Evolutionary conservation across 2,797 vertebrate genomes (phyloP), one percentile per base, ranked within the genome.

Genomic region (Spea hammondii): DNA sequence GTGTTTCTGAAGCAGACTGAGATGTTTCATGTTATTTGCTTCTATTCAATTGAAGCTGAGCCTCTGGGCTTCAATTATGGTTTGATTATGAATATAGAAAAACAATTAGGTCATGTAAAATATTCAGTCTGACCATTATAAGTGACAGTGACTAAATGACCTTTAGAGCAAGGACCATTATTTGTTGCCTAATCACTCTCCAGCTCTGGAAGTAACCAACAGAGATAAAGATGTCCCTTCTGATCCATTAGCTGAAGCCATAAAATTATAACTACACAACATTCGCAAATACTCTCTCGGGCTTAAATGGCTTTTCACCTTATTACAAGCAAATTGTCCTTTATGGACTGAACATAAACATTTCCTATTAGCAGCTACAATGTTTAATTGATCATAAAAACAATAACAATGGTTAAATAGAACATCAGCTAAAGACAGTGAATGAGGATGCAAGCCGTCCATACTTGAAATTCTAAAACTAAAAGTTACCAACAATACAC

Each of bases 81-180:
- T 79, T 79, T 75, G 49, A 80, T 76, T 76, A 57, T 74, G 67
- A 76, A 80, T n/a, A 50, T 50, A 71, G 60, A n/a, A 71, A 80
- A 80, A 45, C 73, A 76, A 76, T 76, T 75, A 76, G 64, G 51
- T 45, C 46, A 17, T 59, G 67, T 75, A 69, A 80, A 75, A 80
- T 65, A 76, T 75, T 75, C 66, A 80, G 50, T 50, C 59, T 67
- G 64, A 57, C 70, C 68, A 17, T 73, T 66, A 73, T 14, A 79
- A 79, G 53, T 73, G 66, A 60, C 53, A 6, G 64, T 67, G 17
- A 79, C 77, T 73, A 53, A 79, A 66, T 60, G 70, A 79, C 70
- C 77, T 72, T 78, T 78, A 72, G 65, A 65, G n/a, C 51, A 50
- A 66, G 48, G 47, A 32, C 65, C 77, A 78, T 78, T 72, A 72